Conservation (phyloP, 2,797 vertebrate species). For the Prionace glauca region DNA sequence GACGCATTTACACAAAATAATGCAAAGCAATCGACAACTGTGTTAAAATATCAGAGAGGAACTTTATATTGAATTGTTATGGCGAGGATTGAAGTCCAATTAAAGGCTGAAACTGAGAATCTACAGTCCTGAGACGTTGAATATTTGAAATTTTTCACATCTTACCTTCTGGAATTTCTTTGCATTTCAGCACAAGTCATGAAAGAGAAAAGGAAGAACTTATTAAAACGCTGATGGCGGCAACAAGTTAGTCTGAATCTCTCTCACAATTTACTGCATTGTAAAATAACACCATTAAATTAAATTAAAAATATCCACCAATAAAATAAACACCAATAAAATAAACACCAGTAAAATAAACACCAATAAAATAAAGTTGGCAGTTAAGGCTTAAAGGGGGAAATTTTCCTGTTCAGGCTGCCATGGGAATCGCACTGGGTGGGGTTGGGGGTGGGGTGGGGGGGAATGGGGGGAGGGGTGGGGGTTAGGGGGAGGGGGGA, state of each 20-base stretch:
- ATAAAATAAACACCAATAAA: no score
- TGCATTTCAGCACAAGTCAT: background rate
- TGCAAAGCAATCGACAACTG: background rate
- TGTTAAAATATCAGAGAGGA: background rate
- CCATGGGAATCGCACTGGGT: no score
- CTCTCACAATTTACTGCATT: background rate
- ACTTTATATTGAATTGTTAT: background rate
- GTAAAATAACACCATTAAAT: background rate
- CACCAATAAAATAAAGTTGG: no score
- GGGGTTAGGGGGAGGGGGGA: no score
- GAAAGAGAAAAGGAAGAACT: background rate
- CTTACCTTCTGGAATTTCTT: background rate
- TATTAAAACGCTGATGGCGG: background rate
- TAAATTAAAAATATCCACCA: no score
- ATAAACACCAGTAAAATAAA: no score
- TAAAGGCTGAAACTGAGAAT: background rate
- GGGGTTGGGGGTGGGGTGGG: no score
- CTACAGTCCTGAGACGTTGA: background rate
- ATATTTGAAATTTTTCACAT: background rate
- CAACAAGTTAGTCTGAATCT: background rate
- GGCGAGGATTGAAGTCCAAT: background rate
- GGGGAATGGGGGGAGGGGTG: no score
- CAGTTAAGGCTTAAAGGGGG: no score
- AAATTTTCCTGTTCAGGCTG: no score
- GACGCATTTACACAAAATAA: background rate